phyloP scores from a whole-genome alignment of 1,140 invertebrate genomes.

The Euura saliciscinereae region DNA sequence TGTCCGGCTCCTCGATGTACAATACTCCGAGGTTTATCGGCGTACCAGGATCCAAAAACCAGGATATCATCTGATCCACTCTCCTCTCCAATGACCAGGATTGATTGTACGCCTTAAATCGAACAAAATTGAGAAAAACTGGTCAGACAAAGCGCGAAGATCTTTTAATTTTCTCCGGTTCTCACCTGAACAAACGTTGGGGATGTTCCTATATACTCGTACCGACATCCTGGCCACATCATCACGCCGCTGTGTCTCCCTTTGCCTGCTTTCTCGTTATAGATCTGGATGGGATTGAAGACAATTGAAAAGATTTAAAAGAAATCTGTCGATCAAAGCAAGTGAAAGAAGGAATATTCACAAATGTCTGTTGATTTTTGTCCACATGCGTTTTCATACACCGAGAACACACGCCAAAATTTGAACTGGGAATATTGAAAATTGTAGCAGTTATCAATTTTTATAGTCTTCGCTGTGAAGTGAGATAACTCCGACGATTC shows the following conservation, averaged over 20 bases:
- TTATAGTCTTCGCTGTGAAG: no score
- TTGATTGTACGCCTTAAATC: no score
- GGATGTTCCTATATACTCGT: conserved; percentile 53
- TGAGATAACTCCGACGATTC: no score
- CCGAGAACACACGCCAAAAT: no score
- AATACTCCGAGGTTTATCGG: conserved; percentile 70
- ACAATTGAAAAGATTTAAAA: neutral
- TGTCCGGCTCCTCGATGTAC: conserved; percentile 79
- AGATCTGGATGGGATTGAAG: conserved; percentile 52
- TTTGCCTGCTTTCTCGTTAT: conserved; percentile 61
- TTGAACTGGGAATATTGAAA: no score
- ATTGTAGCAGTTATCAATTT: no score
- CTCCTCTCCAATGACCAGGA: conserved; percentile 58
- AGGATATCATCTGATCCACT: conserved; percentile 68
- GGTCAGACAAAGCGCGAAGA: neutral
- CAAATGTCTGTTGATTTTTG: no score
- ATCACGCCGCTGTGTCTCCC: conserved; percentile 62
- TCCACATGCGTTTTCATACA: no score
- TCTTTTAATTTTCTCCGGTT: no score
- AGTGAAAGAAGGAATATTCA: no score
- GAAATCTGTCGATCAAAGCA: neutral
- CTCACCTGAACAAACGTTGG: conserved; percentile 48
- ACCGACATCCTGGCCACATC: conserved; percentile 68
- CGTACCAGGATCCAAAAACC: conserved; percentile 66
- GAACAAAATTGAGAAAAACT: neutral